Base-by-base conservation (phyloP, 1,140 invertebrate species). In the Drosophila equinoxialis region DNA sequence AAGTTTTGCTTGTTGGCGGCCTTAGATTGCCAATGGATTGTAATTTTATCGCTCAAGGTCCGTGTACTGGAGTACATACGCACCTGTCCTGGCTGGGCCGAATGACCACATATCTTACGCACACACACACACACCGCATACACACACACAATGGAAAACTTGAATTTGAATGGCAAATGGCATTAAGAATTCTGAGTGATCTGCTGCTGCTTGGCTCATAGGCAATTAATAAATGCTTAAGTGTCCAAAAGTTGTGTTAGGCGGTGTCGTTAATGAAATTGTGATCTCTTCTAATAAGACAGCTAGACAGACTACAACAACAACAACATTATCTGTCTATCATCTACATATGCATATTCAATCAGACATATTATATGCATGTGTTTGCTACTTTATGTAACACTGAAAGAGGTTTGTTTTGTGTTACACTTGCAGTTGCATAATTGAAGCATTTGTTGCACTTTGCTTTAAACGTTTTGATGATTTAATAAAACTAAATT, bases 401-500 rank as follows among this genome's bases (percentile, higher is more conserved):
- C 74, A 73, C 74, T 69, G 64, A 60, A 60, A 77, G 77, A 67
- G 48, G 26, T 77, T 77, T 77, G 74, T 39, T 39, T 11, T 39
- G 10, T 39, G 37, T 70, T 77, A 77, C 74, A 77, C 77, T 77
- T 77, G 55, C 74, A 78, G 51, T 78, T 78, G 74, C 75, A 78
- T 76, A 76, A 76, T 75, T 54, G 26, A 39, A 62, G 59, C 60
- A 33, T 71, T 71, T 75, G 69, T 82, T 79, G 77, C 82, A 87
- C 74, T 86, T 75, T 71, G 59, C 64, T 66, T 89, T 87, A 89
- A 87, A 87, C 42, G 66, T 74, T 89, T 30, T 85, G 84, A 87
- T 87, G 84, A 87, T 89, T 87, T 89, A 89, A 87, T 89, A 77
- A 87, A 89, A 87, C 84, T 87, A 87, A 87, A 77, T 83, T 83